A percentile compares a stretch with the other conserved stretches of the same genome.
These are phyloP conservation scores for human (Homo sapiens) DNA, from an alignment of 2,113 vertebrate species.

Conservation along the genomic window GRCh38 chr22:41438001-41438500, in stretches of 20 bases:
- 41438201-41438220: neutral
- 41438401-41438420: no score
- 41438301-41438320: neutral
- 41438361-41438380: no score
- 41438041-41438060: neutral
- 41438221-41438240: neutral
- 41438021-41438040: conserved; percentile 8
- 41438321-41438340: conserved; percentile 8
- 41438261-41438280: neutral
- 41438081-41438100: neutral
- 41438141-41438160: neutral
- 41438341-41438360: no score
- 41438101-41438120: neutral
- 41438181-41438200: neutral
- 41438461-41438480: no score
- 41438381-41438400: no score
- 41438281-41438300: neutral
- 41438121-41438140: neutral
- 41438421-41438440: no score
- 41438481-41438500: no score
- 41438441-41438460: no score
- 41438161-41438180: neutral
- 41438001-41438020: neutral
- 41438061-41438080: neutral
- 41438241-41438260: neutral